Base-by-base conservation (phyloP, 2,797 vertebrate species). In the Cebuella pygmaea region DNA sequence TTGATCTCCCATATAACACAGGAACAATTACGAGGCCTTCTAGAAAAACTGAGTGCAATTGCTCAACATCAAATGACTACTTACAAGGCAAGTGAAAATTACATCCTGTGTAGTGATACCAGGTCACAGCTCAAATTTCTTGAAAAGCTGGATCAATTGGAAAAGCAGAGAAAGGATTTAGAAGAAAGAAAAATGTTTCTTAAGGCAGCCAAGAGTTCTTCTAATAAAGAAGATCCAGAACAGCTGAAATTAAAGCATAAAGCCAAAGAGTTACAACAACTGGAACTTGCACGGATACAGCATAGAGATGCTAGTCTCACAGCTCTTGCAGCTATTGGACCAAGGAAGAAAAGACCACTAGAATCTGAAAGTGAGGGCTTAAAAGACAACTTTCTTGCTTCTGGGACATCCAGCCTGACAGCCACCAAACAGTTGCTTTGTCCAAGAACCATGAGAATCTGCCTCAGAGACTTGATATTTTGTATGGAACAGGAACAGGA, bases 201-300 rank as follows among this genome's bases (percentile, higher is more conserved):
- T 89, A 99, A 99, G 95, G 98, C 99, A 97, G 99, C 99, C 94
- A 99, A 99, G 99, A 99, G 99, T 95, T 99, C 99, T 97, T 99
- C 99, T 57, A 99, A 99, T 98, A 98, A 99, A 93, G 99, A 99
- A 96, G 99, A 99, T 98, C 99, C 99, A 91, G 99, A 99, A 96
- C 99, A 99, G 96, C 99, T 99, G 98, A 99, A 99, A 98, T 99
- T 99, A 96, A 99, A 99, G 98, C 99, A 99, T 98, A 99, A 99
- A 98, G 99, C 99, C 13, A 99, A 99, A 99, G 99, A 99, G 99
- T 98, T 99, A 98, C 99, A 99, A 98, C 99, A 99, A 90, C 93
- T 99, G 97, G 99, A 99, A 97, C 98, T 99, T 27, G 99, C 99
- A 83, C 99, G 99, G 98, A 99, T 99, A 96, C 99, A 99, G 88